Conservation (phyloP, 2,113 vertebrate species). For the Thunnus thynnus region DNA sequence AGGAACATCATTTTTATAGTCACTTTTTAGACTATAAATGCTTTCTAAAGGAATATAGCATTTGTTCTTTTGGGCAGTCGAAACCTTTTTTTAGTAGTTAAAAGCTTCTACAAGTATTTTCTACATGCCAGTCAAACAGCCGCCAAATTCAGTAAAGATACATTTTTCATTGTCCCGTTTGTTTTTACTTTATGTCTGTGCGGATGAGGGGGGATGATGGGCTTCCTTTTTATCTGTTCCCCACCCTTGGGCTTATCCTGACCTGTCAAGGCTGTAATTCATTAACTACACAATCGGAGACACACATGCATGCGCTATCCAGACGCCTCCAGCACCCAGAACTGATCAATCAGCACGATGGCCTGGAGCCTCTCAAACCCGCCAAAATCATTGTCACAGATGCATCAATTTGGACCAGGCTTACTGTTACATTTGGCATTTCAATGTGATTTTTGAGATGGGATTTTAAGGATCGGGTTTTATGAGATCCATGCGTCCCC, state of each 20-base stretch:
- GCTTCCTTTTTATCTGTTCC: slow-evolving; percentile 64
- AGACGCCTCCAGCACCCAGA: slow-evolving; percentile 45
- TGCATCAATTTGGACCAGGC: slow-evolving; percentile 9
- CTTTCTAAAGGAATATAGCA: not conserved
- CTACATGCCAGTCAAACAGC: not conserved
- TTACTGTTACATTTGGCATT: not conserved
- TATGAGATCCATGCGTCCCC: not conserved
- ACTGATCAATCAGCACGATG: slow-evolving; percentile 59
- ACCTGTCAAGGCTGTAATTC: slow-evolving; percentile 69
- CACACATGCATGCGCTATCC: slow-evolving; percentile 14
- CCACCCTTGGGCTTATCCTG: slow-evolving; percentile 60
- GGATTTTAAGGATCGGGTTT: slow-evolving; percentile 13
- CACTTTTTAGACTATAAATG: not conserved
- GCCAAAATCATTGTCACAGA: slow-evolving; percentile 8
- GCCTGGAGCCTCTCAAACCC: slow-evolving; percentile 48
- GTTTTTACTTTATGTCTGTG: slow-evolving; percentile 27
- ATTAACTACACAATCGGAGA: slow-evolving; percentile 56
- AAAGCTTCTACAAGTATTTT: slow-evolving; percentile 12
- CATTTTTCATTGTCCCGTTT: not conserved
- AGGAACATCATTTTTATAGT: not conserved
- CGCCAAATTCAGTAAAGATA: not conserved
- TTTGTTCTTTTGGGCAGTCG: not conserved
- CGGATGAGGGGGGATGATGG: slow-evolving; percentile 36
- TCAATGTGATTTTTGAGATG: slow-evolving; percentile 16
- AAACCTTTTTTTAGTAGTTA: not conserved